A percentile compares a stretch with the other conserved stretches of the same genome.
These are phyloP conservation scores for Phylloscopus whistleri DNA, from an alignment of 2,113 vertebrate species.

Conservation along the genomic window DNA sequence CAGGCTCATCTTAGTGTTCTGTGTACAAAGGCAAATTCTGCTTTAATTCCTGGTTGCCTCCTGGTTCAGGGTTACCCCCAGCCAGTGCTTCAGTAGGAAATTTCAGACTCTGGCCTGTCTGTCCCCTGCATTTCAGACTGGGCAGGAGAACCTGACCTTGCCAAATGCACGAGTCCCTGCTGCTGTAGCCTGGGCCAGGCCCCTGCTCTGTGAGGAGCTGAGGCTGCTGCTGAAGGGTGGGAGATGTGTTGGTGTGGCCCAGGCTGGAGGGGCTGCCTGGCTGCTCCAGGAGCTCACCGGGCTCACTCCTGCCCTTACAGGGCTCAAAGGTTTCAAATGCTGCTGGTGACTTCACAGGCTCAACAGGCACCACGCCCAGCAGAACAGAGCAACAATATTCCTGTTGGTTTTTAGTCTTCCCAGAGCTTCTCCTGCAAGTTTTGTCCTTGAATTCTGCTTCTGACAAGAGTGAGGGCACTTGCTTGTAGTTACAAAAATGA, in stretches of 20 bases:
- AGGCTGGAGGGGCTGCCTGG: not conserved
- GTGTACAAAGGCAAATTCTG: not conserved
- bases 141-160: not conserved
- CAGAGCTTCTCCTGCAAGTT: not conserved
- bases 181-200: too few relatives aligned
- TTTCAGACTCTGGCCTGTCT: not conserved
- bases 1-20: not conserved
- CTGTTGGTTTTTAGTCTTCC: not conserved
- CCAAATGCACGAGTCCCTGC: not conserved
- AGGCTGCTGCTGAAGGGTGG: accelerated
- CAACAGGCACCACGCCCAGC: not conserved
- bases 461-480: not conserved
- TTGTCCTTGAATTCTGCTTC: not conserved
- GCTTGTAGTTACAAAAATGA: not conserved
- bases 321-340: accelerated
- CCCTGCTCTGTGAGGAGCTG: not conserved
- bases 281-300: not conserved
- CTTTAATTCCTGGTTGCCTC: not conserved
- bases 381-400: not conserved
- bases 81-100: not conserved
- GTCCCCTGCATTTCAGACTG: not conserved
- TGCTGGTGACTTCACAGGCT: too few relatives aligned
- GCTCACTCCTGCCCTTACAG: not conserved
- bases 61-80: not conserved
- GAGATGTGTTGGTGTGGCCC: not conserved